Evolutionary conservation across 1,140 invertebrate species (phyloP).

Genomic region (Lutraria rhynchaena): DNA sequence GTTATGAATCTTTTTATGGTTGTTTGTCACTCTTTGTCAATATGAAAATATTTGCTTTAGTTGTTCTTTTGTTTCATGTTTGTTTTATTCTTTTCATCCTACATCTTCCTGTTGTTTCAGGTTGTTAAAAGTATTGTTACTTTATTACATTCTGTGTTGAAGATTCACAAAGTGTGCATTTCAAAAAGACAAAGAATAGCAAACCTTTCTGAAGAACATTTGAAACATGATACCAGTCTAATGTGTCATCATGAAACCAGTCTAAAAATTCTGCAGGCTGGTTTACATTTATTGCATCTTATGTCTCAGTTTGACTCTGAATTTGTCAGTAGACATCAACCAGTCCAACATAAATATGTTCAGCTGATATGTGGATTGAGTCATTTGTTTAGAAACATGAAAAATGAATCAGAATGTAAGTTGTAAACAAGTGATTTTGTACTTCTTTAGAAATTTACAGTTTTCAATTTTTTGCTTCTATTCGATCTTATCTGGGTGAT

Average conservation of each 20-base stretch:
- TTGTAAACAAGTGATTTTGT: not conserved
- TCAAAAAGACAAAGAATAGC: not conserved
- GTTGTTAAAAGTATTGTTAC: slow-evolving; percentile 56
- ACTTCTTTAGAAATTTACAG: too few relatives aligned
- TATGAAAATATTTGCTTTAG: too few relatives aligned
- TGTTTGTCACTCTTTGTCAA: too few relatives aligned
- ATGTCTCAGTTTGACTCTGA: slow-evolving; percentile 49
- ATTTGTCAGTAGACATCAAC: slow-evolving; percentile 45
- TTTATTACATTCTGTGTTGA: slow-evolving; percentile 45
- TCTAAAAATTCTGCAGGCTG: slow-evolving; percentile 46
- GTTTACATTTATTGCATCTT: slow-evolving; percentile 60
- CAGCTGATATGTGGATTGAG: slow-evolving; percentile 56
- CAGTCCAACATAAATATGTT: slow-evolving; percentile 64
- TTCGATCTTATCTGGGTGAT: too few relatives aligned
- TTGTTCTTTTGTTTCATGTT: too few relatives aligned
- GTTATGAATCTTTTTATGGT: too few relatives aligned
- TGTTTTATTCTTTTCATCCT: not conserved
- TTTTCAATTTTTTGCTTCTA: too few relatives aligned
- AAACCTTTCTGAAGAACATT: not conserved
- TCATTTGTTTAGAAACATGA: slow-evolving; percentile 51
- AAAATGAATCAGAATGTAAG: slow-evolving; percentile 64
- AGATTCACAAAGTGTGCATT: slow-evolving; percentile 40
- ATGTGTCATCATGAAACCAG: not conserved
- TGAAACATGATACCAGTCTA: not conserved
- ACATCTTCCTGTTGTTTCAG: slow-evolving; percentile 40